Percentiles rank a stretch among this genome's conserved stretches.
Conservation (phyloP, 1,140 invertebrate species). For the Aphaenogaster floridana region DNA sequence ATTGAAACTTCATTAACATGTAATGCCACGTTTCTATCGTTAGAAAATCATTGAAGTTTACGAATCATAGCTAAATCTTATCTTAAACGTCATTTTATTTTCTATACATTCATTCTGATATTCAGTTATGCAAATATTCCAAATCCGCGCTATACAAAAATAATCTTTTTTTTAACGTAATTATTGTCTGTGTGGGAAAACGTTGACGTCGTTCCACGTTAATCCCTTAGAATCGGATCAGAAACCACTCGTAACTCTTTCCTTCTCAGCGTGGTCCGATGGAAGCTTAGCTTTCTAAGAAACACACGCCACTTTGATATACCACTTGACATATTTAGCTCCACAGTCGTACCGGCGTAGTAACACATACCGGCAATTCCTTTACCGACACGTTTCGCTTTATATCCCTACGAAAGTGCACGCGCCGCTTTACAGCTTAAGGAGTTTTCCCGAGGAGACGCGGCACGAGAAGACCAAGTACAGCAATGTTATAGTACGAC, state of each 20-base stretch:
- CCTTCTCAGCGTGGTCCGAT: background rate
- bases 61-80: background rate
- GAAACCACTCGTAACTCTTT: conserved; percentile 22
- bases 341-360: conserved; percentile 44
- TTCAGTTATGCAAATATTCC: background rate
- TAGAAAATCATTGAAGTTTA: background rate
- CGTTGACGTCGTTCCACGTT: background rate
- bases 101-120: background rate
- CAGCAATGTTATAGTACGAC: conserved; percentile 12
- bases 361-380: conserved; percentile 72
- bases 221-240: conserved; percentile 3
- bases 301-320: conserved; percentile 38
- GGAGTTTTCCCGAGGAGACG: conserved; percentile 71
- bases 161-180: background rate
- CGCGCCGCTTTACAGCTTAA: conserved; percentile 77
- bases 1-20: background rate
- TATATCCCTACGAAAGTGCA: conserved; percentile 76
- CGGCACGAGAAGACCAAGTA: conserved; percentile 19
- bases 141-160: background rate
- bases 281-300: background rate
- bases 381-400: conserved; percentile 73
- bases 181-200: background rate
- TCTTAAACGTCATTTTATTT: background rate
- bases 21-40: background rate
- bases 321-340: conserved; percentile 65